Conservation (phyloP, 92 coral and sea anemone genomes). For the Palythoa caribaeorum region DNA sequence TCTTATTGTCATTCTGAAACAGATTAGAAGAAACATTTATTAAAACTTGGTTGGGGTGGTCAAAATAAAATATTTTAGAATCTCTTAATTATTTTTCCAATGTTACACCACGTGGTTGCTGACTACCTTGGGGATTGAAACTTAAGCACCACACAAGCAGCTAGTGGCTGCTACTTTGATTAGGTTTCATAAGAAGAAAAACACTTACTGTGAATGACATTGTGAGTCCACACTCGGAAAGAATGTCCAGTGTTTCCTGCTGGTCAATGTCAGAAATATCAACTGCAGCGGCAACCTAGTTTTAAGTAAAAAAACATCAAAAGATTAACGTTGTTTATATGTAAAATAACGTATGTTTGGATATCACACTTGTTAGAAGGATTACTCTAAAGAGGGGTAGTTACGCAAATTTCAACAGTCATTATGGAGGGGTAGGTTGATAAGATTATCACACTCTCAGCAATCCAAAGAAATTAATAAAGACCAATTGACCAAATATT, state of each 20-base stretch:
- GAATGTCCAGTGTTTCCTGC: conserved; percentile 43
- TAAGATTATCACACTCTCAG: not conserved
- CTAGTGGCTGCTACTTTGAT: not conserved
- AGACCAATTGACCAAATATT: too few relatives aligned
- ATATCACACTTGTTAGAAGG: not conserved
- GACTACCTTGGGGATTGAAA: not conserved
- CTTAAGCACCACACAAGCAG: not conserved
- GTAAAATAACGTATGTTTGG: not conserved
- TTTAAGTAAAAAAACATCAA: not conserved
- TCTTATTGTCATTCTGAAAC: conserved; percentile 38
- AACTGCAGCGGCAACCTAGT: conserved; percentile 54
- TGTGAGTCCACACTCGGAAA: conserved; percentile 71
- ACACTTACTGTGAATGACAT: conserved; percentile 59
- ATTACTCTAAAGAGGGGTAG: not conserved
- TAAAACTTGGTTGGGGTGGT: conserved; percentile 3
- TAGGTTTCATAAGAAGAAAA: not conserved
- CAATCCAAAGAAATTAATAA: not conserved
- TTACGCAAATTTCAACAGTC: not conserved
- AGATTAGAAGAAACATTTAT: not conserved
- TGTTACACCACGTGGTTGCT: not conserved
- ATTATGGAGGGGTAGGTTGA: not conserved
- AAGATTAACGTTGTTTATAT: not conserved
- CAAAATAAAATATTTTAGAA: not conserved
- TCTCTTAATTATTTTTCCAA: not conserved
- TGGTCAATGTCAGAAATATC: conserved; percentile 55